Conservation (phyloP, 2,797 vertebrate species). For the Merluccius polli region DNA sequence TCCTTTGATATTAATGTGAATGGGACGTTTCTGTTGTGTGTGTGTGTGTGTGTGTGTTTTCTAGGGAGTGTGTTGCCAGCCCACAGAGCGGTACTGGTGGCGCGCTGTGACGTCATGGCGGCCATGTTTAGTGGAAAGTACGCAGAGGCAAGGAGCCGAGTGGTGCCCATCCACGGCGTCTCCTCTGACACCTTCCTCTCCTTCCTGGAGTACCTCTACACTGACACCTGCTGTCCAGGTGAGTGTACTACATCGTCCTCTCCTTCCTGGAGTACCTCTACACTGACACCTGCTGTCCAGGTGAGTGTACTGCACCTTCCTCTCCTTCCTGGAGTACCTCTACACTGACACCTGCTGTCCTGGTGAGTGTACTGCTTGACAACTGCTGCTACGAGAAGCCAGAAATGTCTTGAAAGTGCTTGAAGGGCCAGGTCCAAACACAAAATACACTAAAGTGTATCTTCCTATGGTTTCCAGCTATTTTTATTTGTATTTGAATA, state of each 20-base stretch:
- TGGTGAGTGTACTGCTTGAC: conserved; percentile 71
- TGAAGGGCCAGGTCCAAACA: not conserved
- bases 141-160: conserved; percentile 85
- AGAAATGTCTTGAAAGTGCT: not conserved
- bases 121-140: conserved; percentile 98
- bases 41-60: conserved; percentile 20
- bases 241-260: conserved; percentile 94
- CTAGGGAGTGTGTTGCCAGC: conserved; percentile 86
- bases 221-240: conserved; percentile 94
- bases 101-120: conserved; percentile 95
- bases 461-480: not conserved
- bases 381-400: not conserved
- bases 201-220: conserved; percentile 96
- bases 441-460: too few relatives aligned
- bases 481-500: not conserved
- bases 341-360: conserved; percentile 97
- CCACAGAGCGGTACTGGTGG: conserved; percentile 90
- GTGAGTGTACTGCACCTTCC: conserved; percentile 96
- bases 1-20: not conserved
- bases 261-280: conserved; percentile 96
- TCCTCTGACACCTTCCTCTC: conserved; percentile 97
- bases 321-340: conserved; percentile 94
- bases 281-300: conserved; percentile 93
- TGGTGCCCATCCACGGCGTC: conserved; percentile 91
- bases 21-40: not conserved